Evolutionary conservation across 1,140 invertebrate species (phyloP).

Genomic region (Penaeus japonicus): DNA sequence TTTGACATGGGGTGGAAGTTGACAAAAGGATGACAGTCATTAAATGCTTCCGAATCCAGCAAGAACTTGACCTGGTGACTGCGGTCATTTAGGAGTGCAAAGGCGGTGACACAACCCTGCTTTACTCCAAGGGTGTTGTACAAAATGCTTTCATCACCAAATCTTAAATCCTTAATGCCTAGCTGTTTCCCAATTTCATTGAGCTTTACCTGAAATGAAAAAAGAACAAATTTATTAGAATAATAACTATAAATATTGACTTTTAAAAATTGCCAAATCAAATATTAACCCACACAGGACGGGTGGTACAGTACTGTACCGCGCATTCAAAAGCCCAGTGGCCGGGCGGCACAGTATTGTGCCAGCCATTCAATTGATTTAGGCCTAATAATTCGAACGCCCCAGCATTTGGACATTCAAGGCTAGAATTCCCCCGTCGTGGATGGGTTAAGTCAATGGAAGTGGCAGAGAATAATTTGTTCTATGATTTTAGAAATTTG

Average conservation of each 20-base stretch:
- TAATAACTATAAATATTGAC: no score
- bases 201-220: constrained; percentile 60
- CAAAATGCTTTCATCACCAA: constrained; percentile 63
- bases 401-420: no score
- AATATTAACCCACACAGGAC: no score
- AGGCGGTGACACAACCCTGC: constrained; percentile 64
- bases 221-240: not conserved
- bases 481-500: not conserved
- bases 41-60: constrained; percentile 61
- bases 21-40: constrained; percentile 59
- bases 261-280: no score
- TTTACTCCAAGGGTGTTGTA: constrained; percentile 63
- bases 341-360: no score
- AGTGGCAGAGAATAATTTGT: not conserved
- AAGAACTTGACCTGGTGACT: constrained; percentile 62
- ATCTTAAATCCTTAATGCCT: constrained; percentile 62
- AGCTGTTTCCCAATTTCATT: constrained; percentile 63
- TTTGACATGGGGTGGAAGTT: constrained; percentile 65
- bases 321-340: no score
- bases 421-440: no score
- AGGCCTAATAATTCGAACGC: no score
- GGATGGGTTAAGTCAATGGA: no score
- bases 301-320: no score
- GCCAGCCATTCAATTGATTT: no score
- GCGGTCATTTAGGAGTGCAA: constrained; percentile 65